Evolutionary conservation across 2,113 vertebrate species (phyloP).

Genomic region (Labrus mixtus): DNA sequence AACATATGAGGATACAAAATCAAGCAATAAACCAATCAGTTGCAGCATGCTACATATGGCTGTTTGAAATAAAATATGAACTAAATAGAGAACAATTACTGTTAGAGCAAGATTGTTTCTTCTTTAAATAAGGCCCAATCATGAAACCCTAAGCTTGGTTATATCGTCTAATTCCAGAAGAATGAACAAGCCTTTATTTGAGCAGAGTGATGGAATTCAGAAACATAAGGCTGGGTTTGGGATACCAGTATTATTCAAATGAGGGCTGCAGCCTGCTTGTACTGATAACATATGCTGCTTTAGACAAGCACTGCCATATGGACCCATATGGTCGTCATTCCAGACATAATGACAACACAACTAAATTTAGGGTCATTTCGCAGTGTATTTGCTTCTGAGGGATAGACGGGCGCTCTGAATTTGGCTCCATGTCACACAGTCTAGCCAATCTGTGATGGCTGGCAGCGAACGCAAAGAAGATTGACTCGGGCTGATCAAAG

Average conservation of each 20-base stretch:
- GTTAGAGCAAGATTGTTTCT: conserved; percentile 32
- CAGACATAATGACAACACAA: conserved; percentile 81
- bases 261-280: conserved; percentile 66
- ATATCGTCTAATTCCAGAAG: conserved; percentile 43
- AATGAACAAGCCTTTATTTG: conserved; percentile 47
- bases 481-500: conserved; percentile 72
- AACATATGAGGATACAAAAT: conserved; percentile 24
- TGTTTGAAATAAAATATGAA: conserved; percentile 30
- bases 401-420: conserved; percentile 68
- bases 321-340: conserved; percentile 77
- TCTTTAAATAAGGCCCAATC: conserved; percentile 36
- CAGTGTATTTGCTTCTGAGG: conserved; percentile 66
- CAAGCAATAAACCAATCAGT: conserved; percentile 36
- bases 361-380: conserved; percentile 77
- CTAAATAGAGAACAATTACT: conserved; percentile 38
- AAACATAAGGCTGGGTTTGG: conserved; percentile 56
- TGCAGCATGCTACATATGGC: conserved; percentile 39
- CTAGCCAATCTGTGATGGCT: conserved; percentile 74
- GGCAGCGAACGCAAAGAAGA: conserved; percentile 67
- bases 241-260: conserved; percentile 72
- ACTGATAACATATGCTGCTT: conserved; percentile 77
- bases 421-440: conserved; percentile 74
- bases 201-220: conserved; percentile 69
- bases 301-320: conserved; percentile 78
- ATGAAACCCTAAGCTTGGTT: conserved; percentile 47